Evolutionary conservation across 2,797 vertebrate genomes (phyloP).

Genomic region (Rhadinocentrus ornatus): DNA sequence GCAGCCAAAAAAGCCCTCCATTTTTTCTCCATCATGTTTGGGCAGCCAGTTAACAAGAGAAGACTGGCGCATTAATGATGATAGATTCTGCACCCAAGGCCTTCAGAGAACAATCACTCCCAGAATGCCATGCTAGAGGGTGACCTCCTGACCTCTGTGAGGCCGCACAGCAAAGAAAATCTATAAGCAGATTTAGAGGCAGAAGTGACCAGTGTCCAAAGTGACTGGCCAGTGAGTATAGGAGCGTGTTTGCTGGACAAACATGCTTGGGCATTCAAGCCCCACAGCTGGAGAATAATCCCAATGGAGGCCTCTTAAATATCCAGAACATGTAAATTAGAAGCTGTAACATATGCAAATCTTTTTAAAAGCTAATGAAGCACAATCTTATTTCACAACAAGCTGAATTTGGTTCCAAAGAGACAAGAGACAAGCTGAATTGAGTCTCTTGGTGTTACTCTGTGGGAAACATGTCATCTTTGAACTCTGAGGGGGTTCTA

Average conservation of each 20-base stretch:
- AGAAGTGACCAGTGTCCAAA: conserved; percentile 77
- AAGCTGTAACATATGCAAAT: conserved; percentile 80
- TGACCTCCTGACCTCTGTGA: conserved; percentile 93
- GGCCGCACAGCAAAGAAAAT: conserved; percentile 92
- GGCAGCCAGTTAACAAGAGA: conserved; percentile 87
- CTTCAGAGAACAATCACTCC: conserved; percentile 93
- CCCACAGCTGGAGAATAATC: conserved; percentile 75
- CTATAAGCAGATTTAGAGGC: conserved; percentile 90
- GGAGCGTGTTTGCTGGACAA: conserved; percentile 79
- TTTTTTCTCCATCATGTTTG: conserved; percentile 88
- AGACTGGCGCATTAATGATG: conserved; percentile 95
- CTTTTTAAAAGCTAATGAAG: conserved; percentile 79
- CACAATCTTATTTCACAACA: conserved; percentile 77
- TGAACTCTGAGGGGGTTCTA: conserved; percentile 68
- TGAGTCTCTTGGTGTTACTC: conserved; percentile 65
- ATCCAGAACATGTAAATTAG: conserved; percentile 62
- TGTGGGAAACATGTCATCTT: conserved; percentile 83
- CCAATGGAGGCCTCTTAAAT: conserved; percentile 69
- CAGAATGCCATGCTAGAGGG: conserved; percentile 89
- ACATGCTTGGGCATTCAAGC: conserved; percentile 64
- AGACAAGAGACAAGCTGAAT: conserved; percentile 64
- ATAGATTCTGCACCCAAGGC: conserved; percentile 91
- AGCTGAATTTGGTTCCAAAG: conserved; percentile 70
- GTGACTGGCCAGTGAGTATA: conserved; percentile 64
- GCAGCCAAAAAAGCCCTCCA: conserved; percentile 84